Evolutionary conservation across 2,888 invertebrate species (phyloP).

Genomic region (Portevinia maculata): DNA sequence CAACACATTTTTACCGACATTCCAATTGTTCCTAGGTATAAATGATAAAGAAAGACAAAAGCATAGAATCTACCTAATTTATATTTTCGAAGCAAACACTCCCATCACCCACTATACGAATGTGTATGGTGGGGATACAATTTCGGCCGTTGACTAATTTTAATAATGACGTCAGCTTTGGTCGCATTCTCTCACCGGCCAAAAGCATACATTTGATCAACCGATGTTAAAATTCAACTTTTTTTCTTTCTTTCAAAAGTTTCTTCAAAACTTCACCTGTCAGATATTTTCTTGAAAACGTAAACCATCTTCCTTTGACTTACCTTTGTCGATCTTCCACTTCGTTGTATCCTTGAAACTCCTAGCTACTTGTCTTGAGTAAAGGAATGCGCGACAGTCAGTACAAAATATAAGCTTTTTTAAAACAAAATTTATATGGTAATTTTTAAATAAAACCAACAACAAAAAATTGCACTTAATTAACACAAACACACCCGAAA

Average conservation of each 20-base stretch:
- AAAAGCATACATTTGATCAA: conserved; percentile 1
- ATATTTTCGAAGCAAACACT: conserved; percentile 37
- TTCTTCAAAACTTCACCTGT: conserved; percentile 17
- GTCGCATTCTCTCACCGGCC: conserved; percentile 20
- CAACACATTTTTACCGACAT: conserved; percentile 1
- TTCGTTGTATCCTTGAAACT: conserved; percentile 51
- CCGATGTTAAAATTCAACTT: not conserved
- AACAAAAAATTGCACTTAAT: conserved; percentile 72
- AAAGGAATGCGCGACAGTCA: conserved; percentile 67
- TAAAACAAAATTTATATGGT: conserved; percentile 47
- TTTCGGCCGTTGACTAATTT: conserved; percentile 57
- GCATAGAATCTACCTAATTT: conserved; percentile 25
- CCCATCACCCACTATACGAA: conserved; percentile 17
- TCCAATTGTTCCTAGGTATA: conserved; percentile 22
- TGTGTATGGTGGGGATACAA: not conserved
- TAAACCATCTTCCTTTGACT: conserved; percentile 1
- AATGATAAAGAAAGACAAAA: too few relatives aligned
- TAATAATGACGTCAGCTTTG: conserved; percentile 71
- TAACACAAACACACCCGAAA: conserved; percentile 73
- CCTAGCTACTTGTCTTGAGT: conserved; percentile 20
- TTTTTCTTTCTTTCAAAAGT: not conserved
- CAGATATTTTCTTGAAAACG: not conserved
- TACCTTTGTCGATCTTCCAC: conserved; percentile 36
- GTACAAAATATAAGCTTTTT: conserved; percentile 65
- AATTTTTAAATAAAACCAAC: conserved; percentile 51